A percentile compares a stretch with the other conserved stretches of the same genome.
These are phyloP conservation scores for Darevskia nairensis DNA, from an alignment of 2,797 vertebrate genomes.

Conservation along the genomic window DNA sequence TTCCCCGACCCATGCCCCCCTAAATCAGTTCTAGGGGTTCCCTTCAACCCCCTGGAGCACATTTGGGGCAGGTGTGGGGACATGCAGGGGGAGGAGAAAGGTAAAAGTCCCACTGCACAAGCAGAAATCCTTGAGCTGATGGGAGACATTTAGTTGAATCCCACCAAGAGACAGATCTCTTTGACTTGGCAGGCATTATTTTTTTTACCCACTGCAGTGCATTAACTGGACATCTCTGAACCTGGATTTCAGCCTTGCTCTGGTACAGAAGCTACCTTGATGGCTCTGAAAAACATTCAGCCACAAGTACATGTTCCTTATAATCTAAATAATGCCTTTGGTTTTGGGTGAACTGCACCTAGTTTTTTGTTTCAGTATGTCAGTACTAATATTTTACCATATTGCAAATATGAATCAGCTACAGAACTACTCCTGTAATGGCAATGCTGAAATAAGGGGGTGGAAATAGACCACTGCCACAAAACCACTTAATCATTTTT, in stretches of 20 bases:
- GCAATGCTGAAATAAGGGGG: conserved; percentile 19
- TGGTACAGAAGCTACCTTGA: too few relatives aligned
- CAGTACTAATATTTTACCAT: not conserved
- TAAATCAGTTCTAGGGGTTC: too few relatives aligned
- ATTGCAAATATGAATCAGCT: conserved; percentile 35
- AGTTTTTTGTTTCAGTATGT: not conserved
- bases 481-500: conserved; percentile 60
- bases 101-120: too few relatives aligned
- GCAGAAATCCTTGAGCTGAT: too few relatives aligned
- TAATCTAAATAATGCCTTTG: not conserved
- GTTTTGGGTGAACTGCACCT: conserved; percentile 26
- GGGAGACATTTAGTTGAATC: too few relatives aligned
- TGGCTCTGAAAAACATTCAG: conserved; percentile 17
- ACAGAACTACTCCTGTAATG: conserved; percentile 9
- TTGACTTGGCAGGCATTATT: not conserved
- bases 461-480: not conserved
- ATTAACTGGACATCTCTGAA: too few relatives aligned
- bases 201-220: not conserved
- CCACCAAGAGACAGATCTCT: too few relatives aligned
- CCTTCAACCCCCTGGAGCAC: too few relatives aligned
- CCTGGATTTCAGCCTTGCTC: not conserved
- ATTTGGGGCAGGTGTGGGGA: too few relatives aligned
- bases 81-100: too few relatives aligned
- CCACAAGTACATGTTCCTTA: not conserved
- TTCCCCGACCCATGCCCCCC: too few relatives aligned